phyloP scores from a whole-genome alignment of 2,797 vertebrate genomes.

The Dicrostonyx torquatus region DNA sequence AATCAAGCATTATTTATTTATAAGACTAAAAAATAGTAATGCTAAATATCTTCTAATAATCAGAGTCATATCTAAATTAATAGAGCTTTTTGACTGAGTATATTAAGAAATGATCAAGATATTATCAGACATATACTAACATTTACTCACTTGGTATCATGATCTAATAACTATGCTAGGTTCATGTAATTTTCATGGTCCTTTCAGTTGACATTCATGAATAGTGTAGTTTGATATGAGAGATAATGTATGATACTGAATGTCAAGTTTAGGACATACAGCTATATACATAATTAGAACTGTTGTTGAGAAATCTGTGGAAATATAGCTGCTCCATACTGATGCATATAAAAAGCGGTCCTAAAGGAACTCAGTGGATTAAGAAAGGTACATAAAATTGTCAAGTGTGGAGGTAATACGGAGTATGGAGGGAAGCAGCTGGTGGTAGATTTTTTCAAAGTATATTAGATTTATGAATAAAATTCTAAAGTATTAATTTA shows the following conservation, averaged over 20 bases:
- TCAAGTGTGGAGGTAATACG: background rate
- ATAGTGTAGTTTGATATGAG: constrained; percentile 13
- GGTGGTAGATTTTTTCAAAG: background rate
- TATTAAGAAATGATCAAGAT: background rate
- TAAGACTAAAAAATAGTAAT: constrained; percentile 18
- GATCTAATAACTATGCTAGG: background rate
- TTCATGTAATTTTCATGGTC: background rate
- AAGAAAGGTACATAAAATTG: background rate
- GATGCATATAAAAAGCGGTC: background rate
- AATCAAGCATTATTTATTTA: constrained; percentile 49
- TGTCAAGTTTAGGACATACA: constrained; percentile 8
- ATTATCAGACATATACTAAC: background rate
- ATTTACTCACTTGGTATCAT: background rate
- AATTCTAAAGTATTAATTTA: background rate
- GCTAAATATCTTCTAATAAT: background rate
- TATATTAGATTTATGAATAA: background rate
- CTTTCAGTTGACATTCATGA: background rate
- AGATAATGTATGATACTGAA: background rate
- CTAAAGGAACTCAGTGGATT: background rate
- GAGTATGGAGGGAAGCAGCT: too few relatives aligned
- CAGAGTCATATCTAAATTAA: background rate
- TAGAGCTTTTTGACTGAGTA: background rate
- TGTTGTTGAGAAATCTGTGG: background rate
- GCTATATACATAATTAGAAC: background rate
- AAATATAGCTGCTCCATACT: background rate